A percentile compares a stretch with the other conserved stretches of the same genome.
Conservation (phyloP, 2,113 vertebrate genomes). For the Cryptomyrus ogoouensis region DNA sequence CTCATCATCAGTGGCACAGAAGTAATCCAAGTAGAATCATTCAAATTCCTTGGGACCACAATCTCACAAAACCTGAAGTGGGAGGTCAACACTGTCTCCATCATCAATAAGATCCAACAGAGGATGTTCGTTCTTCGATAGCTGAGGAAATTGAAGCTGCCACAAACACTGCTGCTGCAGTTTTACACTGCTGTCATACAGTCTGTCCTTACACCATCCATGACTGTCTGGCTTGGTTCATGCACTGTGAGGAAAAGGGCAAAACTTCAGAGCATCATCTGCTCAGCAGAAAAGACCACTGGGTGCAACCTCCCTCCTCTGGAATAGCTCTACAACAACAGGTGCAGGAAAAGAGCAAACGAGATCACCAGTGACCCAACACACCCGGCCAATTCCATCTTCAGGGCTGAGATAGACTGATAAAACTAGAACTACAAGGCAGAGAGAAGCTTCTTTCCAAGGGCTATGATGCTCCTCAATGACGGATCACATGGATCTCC, state of each 20-base stretch:
- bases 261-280: not conserved
- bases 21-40: not conserved
- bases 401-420: not conserved
- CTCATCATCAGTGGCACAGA: not conserved
- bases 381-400: not conserved
- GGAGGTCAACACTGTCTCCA: not conserved
- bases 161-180: not conserved
- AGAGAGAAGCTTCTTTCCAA: not conserved
- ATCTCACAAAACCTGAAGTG: not conserved
- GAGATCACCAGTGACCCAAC: not conserved
- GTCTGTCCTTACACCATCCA: not conserved
- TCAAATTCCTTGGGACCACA: not conserved
- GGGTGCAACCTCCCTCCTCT: not conserved
- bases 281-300: not conserved
- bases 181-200: not conserved
- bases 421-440: not conserved
- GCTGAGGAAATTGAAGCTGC: not conserved
- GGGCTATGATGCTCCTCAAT: not conserved
- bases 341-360: not conserved
- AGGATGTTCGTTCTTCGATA: not conserved
- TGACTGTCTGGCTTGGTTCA: not conserved
- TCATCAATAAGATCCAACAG: not conserved
- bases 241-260: not conserved
- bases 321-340: not conserved
- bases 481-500: not conserved